phyloP scores from a whole-genome alignment of 2,797 vertebrate species.

The Phalanger gymnotis region DNA sequence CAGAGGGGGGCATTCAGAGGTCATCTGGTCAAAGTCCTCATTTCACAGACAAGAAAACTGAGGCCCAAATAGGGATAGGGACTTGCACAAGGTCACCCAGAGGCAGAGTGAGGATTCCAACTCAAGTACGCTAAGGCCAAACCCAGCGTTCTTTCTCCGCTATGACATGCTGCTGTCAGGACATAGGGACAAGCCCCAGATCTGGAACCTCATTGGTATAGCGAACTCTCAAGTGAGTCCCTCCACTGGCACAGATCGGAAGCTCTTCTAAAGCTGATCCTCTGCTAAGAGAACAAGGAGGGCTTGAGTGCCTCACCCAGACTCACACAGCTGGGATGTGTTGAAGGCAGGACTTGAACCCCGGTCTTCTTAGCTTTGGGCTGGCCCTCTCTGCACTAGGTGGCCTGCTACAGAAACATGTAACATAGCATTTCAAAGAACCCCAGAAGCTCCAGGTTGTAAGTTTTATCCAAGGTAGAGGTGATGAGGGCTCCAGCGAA shows the following conservation, averaged over 20 bases:
- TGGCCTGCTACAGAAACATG: neutral
- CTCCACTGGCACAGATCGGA: neutral
- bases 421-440: neutral
- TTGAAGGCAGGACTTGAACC: no score
- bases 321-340: no score
- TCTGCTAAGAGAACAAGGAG: no score
- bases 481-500: no score
- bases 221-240: neutral
- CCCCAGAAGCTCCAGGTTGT: neutral
- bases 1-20: no score
- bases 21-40: neutral
- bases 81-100: neutral
- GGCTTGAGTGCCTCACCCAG: no score
- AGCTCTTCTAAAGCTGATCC: neutral
- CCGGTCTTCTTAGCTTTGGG: no score
- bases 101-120: neutral
- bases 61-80: neutral
- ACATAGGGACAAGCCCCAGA: neutral
- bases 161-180: neutral
- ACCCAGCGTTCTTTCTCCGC: neutral
- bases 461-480: no score
- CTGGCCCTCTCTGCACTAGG: neutral
- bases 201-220: no score
- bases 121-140: neutral
- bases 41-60: neutral